Conservation (phyloP, 2,113 vertebrate genomes). For the Sula dactylatra region DNA sequence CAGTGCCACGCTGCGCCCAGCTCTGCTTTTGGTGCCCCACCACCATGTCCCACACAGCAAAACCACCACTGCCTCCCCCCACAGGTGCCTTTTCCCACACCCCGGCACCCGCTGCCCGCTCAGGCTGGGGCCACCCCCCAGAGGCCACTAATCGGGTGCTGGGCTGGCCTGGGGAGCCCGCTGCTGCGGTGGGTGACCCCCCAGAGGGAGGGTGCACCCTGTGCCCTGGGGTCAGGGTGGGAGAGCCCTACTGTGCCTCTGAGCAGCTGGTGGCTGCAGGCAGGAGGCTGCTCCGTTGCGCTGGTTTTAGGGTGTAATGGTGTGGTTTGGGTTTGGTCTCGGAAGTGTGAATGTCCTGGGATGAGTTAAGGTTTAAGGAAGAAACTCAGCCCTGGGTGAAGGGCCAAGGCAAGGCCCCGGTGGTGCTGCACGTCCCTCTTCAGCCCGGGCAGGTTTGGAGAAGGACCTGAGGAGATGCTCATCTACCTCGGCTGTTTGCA, state of each 20-base stretch:
- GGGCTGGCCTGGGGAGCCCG: not conserved
- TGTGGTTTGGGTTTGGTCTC: not conserved
- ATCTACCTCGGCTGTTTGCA: not conserved
- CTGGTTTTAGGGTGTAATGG: fast-evolving
- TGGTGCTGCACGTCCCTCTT: not conserved
- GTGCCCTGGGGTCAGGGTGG: not conserved
- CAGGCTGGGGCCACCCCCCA: not conserved
- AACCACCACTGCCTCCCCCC: constrained; percentile 27
- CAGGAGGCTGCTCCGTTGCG: not conserved
- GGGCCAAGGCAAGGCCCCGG: fast-evolving
- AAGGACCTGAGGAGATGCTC: not conserved
- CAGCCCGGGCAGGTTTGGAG: not conserved
- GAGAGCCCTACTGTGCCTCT: not conserved
- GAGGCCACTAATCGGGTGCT: not conserved
- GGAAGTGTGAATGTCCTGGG: not conserved
- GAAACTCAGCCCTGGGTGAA: not conserved
- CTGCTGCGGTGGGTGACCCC: not conserved
- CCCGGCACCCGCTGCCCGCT: not conserved
- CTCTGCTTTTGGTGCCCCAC: not conserved
- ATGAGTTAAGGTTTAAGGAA: not conserved
- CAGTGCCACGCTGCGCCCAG: not conserved
- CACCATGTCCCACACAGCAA: fast-evolving
- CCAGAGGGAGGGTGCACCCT: not conserved
- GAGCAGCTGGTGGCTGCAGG: not conserved
- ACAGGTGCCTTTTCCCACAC: constrained; percentile 34